Percentiles rank a stretch among this genome's conserved stretches.
These are phyloP conservation scores for Sicus ferrugineus DNA, from an alignment of 2,888 invertebrate species.

Conservation along the genomic window DNA sequence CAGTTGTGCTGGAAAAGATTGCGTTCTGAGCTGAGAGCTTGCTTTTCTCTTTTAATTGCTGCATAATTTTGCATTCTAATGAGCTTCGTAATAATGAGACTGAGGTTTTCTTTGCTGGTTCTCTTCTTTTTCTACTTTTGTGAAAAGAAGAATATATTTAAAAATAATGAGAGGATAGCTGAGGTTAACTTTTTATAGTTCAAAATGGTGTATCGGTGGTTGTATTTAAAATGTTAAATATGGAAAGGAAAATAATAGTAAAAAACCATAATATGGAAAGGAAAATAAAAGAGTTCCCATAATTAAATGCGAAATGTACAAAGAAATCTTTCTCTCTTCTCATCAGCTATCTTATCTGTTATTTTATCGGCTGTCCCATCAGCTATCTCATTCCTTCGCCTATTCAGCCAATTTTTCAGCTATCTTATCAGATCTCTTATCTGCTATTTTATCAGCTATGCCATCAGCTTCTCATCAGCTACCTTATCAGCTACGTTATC, in stretches of 20 bases:
- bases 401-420: too few species aligned
- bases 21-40: neutral
- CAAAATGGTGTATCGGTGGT: neutral
- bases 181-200: neutral
- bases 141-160: neutral
- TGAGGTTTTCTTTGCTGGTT: neutral
- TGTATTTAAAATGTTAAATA: neutral
- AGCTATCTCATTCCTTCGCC: too few species aligned
- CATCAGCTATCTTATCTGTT: too few species aligned
- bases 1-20: neutral
- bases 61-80: conserved; percentile 28
- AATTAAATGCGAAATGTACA: too few species aligned
- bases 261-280: too few species aligned
- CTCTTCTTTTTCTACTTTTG: neutral
- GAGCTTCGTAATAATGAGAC: neutral
- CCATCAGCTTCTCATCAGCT: too few species aligned
- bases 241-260: neutral
- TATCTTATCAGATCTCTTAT: too few species aligned
- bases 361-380: too few species aligned
- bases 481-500: too few species aligned
- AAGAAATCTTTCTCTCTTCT: too few species aligned
- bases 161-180: neutral
- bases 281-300: neutral
- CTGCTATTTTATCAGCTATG: too few species aligned
- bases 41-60: conserved; percentile 16